phyloP scores from a whole-genome alignment of 2,888 invertebrate species.

The Volucella bombylans region DNA sequence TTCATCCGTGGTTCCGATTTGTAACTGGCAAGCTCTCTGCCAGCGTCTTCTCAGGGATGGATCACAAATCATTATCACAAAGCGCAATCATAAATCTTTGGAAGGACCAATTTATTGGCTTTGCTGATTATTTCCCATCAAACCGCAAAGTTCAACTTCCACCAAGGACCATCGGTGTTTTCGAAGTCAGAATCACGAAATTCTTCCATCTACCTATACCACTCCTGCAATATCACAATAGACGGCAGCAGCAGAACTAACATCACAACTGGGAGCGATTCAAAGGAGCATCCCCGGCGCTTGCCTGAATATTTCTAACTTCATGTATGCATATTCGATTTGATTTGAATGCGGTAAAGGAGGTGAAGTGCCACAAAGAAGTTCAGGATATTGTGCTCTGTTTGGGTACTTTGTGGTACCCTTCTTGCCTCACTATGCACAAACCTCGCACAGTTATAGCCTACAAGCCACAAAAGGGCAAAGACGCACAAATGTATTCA shows the following conservation, averaged over 20 bases:
- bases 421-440: constrained; percentile 24
- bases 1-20: constrained; percentile 32
- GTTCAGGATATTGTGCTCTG: constrained; percentile 27
- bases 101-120: constrained; percentile 63
- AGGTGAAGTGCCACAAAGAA: constrained; percentile 35
- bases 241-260: neutral
- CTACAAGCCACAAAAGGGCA: constrained; percentile 40
- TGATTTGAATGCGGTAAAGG: constrained; percentile 31
- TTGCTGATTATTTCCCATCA: constrained; percentile 65
- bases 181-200: constrained; percentile 21
- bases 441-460: neutral
- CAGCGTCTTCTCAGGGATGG: constrained; percentile 33
- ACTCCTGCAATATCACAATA: too few relatives aligned
- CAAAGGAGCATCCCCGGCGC: constrained; percentile 27
- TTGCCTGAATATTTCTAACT: constrained; percentile 25
- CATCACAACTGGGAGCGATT: constrained; percentile 49
- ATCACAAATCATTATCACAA: constrained; percentile 59
- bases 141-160: constrained; percentile 51
- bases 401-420: neutral
- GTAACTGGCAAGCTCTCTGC: constrained; percentile 4
- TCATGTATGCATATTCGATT: constrained; percentile 61
- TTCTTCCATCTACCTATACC: constrained; percentile 41
- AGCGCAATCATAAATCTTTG: constrained; percentile 68
- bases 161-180: constrained; percentile 1
- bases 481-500: constrained; percentile 58